A percentile compares a stretch with the other conserved stretches of the same genome.
phyloP scores from a whole-genome alignment of 1,140 invertebrate genomes.

The Heliconius congener region DNA sequence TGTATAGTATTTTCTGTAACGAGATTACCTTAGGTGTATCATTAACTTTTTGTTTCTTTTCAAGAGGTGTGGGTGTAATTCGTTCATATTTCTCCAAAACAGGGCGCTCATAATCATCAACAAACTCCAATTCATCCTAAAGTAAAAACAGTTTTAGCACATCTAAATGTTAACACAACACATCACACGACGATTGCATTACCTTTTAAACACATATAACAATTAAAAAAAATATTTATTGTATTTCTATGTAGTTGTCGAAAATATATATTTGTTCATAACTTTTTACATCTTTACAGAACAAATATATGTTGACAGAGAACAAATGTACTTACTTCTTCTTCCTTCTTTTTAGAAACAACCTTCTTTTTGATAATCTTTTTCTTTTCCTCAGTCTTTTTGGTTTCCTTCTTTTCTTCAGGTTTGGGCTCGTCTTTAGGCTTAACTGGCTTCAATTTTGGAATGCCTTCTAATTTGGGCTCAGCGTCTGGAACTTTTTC shows the following conservation, averaged over 20 bases:
- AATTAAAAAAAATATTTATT: background rate
- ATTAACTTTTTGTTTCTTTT: constrained; percentile 75
- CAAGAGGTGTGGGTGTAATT: constrained; percentile 75
- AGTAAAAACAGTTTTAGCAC: constrained; percentile 69
- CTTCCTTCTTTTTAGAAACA: constrained; percentile 72
- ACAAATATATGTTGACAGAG: constrained; percentile 9
- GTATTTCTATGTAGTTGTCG: background rate
- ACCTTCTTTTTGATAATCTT: constrained; percentile 79
- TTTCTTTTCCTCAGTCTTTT: constrained; percentile 76
- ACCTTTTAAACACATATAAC: background rate
- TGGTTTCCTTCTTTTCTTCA: constrained; percentile 71
- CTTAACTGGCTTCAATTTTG: constrained; percentile 81
- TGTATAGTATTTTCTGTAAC: constrained; percentile 45
- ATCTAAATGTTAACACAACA: constrained; percentile 63
- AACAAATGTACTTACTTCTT: constrained; percentile 70
- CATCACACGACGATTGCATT: constrained; percentile 53
- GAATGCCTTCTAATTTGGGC: constrained; percentile 79
- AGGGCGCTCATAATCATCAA: constrained; percentile 84
- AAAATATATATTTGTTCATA: background rate
- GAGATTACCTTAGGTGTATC: constrained; percentile 70
- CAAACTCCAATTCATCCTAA: constrained; percentile 80
- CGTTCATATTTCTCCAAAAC: constrained; percentile 83
- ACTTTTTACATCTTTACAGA: background rate
- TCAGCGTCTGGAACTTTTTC: constrained; percentile 71
- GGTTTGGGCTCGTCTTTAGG: constrained; percentile 79